Evolutionary conservation across 2,113 vertebrate genomes (phyloP).

Genomic region (Pungitius pungitius): DNA sequence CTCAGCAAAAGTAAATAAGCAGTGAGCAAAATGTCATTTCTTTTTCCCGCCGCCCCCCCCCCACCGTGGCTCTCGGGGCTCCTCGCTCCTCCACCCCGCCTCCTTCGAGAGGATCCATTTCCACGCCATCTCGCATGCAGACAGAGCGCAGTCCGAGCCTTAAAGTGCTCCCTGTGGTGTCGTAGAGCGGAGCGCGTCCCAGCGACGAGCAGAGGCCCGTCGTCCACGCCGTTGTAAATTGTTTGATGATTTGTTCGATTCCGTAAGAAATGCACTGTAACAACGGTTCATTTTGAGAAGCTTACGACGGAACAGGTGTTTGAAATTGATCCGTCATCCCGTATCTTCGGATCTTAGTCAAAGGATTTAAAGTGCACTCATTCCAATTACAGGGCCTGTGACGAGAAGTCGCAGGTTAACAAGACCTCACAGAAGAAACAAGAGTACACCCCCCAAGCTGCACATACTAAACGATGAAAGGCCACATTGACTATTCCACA

Average conservation of each 20-base stretch:
- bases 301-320: too few relatives aligned
- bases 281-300: too few relatives aligned
- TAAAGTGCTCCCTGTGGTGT: conserved; percentile 47
- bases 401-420: conserved; percentile 35
- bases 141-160: conserved; percentile 22
- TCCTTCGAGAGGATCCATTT: conserved; percentile 8
- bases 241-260: conserved; percentile 56
- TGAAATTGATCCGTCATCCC: too few relatives aligned
- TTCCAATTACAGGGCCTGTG: too few relatives aligned
- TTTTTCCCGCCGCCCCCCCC: neutral
- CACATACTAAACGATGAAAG: conserved; percentile 15
- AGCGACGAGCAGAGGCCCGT: conserved; percentile 59
- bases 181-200: conserved; percentile 34
- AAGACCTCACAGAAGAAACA: conserved; percentile 15
- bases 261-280: too few relatives aligned
- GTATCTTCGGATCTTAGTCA: too few relatives aligned
- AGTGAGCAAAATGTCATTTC: neutral
- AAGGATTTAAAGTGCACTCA: too few relatives aligned
- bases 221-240: too few relatives aligned
- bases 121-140: conserved; percentile 13
- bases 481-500: neutral
- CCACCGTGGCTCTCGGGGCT: neutral
- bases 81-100: neutral
- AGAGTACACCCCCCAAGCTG: neutral
- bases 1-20: conserved; percentile 16